These are phyloP conservation scores for Phaonia tiefii DNA, from an alignment of 2,888 invertebrate genomes.

Conservation along the genomic window DNA sequence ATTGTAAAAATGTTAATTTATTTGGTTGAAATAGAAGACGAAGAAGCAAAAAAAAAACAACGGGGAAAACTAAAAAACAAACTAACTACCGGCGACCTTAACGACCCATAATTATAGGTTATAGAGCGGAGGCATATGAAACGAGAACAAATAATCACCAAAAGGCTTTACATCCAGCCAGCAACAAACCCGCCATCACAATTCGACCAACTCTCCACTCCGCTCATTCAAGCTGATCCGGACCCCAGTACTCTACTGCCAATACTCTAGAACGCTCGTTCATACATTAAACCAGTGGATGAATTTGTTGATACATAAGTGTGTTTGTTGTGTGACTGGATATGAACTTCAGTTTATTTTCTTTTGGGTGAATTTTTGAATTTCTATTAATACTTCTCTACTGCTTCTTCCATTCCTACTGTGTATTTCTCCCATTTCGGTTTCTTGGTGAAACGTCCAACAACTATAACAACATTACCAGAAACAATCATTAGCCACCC, in stretches of 20 bases:
- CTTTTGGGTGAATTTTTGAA: conserved; percentile 39
- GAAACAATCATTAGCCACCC: conserved; percentile 26
- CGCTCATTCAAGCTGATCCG: too few species aligned
- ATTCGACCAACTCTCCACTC: too few species aligned
- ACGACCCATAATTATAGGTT: conserved; percentile 69
- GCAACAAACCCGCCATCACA: too few species aligned
- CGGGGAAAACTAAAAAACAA: conserved; percentile 47
- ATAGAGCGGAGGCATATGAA: conserved; percentile 55
- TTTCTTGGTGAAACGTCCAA: background rate
- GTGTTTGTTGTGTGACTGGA: conserved; percentile 2
- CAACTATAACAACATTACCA: background rate
- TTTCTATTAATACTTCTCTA: conserved; percentile 35
- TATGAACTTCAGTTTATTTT: conserved; percentile 26
- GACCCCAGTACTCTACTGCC: too few species aligned
- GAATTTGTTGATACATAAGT: background rate
- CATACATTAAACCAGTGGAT: too few species aligned
- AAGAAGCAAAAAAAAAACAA: too few species aligned
- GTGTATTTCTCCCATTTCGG: background rate
- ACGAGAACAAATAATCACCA: conserved; percentile 63
- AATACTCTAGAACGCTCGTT: too few species aligned
- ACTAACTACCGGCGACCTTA: conserved; percentile 65
- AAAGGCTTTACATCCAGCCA: conserved; percentile 48
- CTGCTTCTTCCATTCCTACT: conserved; percentile 7
- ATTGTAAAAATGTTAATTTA: conserved; percentile 50
- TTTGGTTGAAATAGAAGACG: conserved; percentile 45